Evolutionary conservation across 2,888 invertebrate genomes (phyloP).

Genomic region (Sialis fuliginosa): DNA sequence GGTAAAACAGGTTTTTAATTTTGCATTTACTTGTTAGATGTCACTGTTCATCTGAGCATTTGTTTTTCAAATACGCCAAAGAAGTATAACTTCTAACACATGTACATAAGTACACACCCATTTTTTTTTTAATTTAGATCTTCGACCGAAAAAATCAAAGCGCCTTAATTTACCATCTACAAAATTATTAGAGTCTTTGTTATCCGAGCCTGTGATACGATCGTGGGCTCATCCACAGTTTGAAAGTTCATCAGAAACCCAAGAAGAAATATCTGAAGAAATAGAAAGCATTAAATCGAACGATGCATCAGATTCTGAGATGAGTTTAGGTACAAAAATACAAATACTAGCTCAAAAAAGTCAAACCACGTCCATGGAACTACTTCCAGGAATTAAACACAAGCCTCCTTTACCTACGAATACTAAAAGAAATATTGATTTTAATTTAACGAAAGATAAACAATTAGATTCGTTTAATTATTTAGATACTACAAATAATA

Average conservation of each 20-base stretch:
- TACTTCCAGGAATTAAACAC: slow-evolving; percentile 19
- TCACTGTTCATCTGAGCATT: no score
- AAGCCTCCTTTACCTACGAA: slow-evolving; percentile 21
- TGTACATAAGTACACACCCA: no score
- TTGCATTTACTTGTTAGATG: no score
- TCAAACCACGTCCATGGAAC: slow-evolving; percentile 6
- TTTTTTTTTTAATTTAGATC: background rate
- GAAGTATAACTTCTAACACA: no score
- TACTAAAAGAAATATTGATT: no score
- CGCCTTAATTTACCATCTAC: slow-evolving; percentile 15
- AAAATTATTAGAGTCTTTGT: slow-evolving; percentile 17
- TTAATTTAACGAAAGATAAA: no score
- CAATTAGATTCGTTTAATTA: no score
- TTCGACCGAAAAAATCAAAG: background rate
- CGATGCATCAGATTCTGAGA: slow-evolving; percentile 6
- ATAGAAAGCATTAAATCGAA: slow-evolving; percentile 5
- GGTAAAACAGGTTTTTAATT: no score
- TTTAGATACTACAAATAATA: no score
- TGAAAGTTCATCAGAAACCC: slow-evolving; percentile 3
- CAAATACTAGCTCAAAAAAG: slow-evolving; percentile 6
- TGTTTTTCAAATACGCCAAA: no score
- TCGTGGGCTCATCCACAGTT: slow-evolving; percentile 1
- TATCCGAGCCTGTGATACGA: slow-evolving; percentile 17
- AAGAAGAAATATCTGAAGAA: slow-evolving; percentile 1
- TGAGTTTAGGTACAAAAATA: slow-evolving; percentile 8